phyloP scores from a whole-genome alignment of 1,140 invertebrate species.

The Cyphomyrmex costatus region DNA sequence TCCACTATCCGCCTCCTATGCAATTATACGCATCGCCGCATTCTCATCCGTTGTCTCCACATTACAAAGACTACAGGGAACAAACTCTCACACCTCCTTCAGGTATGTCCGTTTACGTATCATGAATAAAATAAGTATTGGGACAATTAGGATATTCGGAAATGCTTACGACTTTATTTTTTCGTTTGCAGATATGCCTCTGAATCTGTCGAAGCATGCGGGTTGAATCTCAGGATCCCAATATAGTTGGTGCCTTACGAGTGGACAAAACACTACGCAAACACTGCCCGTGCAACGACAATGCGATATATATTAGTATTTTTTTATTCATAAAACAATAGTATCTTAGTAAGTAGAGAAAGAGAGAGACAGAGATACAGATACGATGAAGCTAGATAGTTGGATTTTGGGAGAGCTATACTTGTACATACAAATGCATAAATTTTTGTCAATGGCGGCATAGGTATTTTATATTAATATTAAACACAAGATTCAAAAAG shows the following conservation, averaged over 20 bases:
- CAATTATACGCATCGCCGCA: constrained; percentile 83
- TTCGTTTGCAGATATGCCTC: constrained; percentile 85
- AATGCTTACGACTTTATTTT: neutral
- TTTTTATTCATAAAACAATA: constrained; percentile 85
- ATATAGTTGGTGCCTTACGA: constrained; percentile 85
- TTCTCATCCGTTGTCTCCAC: constrained; percentile 83
- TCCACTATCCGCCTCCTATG: constrained; percentile 85
- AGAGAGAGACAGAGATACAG: neutral
- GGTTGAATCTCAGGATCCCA: constrained; percentile 86
- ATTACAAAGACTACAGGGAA: constrained; percentile 86
- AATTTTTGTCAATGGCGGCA: constrained; percentile 79
- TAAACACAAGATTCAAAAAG: constrained; percentile 50
- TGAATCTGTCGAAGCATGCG: constrained; percentile 87
- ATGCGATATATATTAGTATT: constrained; percentile 86
- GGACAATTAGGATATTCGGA: neutral
- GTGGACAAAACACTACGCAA: constrained; percentile 82
- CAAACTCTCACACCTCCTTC: constrained; percentile 86
- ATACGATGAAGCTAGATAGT: constrained; percentile 73
- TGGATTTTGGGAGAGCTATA: constrained; percentile 79
- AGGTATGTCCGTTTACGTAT: constrained; percentile 75
- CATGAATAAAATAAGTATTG: neutral
- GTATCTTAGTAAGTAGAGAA: constrained; percentile 81
- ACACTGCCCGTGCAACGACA: constrained; percentile 86
- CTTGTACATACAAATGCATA: constrained; percentile 84
- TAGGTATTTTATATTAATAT: constrained; percentile 82